phyloP scores from a whole-genome alignment of 2,888 invertebrate species.

The Venusia cambrica region DNA sequence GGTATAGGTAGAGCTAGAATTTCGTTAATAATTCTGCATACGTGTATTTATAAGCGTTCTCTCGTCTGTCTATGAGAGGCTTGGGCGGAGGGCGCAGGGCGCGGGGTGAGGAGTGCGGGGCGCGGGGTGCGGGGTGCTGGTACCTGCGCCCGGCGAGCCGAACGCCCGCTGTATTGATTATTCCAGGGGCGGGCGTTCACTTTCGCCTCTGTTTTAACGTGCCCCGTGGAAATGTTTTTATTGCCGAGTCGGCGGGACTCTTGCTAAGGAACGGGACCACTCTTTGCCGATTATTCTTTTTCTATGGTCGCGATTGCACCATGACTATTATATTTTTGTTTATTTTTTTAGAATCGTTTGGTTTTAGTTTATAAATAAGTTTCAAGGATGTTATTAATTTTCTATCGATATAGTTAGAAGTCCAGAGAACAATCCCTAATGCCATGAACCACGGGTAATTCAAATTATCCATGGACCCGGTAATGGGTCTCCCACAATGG shows the following conservation, averaged over 20 bases:
- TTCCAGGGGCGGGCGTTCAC: slow-evolving; percentile 64
- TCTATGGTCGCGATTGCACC: slow-evolving; percentile 43
- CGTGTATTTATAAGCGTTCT: slow-evolving; percentile 28
- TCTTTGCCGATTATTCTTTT: slow-evolving; percentile 56
- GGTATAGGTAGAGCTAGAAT: no score
- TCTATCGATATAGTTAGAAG: no score
- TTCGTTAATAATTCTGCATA: no score
- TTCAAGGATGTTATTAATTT: no score
- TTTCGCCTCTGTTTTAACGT: slow-evolving; percentile 79
- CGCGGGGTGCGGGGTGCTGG: slow-evolving; percentile 43
- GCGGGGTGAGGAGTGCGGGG: slow-evolving; percentile 38
- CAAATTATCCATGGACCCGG: no score
- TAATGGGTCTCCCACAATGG: no score
- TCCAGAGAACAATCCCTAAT: no score
- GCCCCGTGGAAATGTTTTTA: slow-evolving; percentile 76
- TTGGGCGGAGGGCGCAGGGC: slow-evolving; percentile 40
- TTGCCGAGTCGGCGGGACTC: slow-evolving; percentile 61
- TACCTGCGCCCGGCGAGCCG: slow-evolving; percentile 66
- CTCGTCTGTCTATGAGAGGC: slow-evolving; percentile 48
- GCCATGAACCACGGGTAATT: no score
- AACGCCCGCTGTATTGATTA: slow-evolving; percentile 49
- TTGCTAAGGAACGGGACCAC: slow-evolving; percentile 47
- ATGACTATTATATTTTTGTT: no score
- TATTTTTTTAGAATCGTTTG: no score
- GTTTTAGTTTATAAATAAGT: no score